Percentiles rank a stretch among this genome's conserved stretches.
Conservation (phyloP, 2,888 invertebrate species). For the Rhyacophila evoluta region DNA sequence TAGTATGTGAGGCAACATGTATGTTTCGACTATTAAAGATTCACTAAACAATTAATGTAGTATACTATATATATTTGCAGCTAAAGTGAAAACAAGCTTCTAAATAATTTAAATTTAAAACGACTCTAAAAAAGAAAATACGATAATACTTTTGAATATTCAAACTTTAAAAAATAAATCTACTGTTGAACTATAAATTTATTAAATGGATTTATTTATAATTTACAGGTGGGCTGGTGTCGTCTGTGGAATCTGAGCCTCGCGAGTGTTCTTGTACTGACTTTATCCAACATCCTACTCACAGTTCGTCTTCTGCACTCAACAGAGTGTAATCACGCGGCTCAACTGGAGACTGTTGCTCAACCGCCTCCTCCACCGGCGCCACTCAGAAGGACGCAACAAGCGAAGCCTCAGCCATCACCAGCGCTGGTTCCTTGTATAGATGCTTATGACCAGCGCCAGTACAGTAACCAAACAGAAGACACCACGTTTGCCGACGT, state of each 20-base stretch:
- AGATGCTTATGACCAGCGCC: constrained; percentile 51
- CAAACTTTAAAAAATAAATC: no score
- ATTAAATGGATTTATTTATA: no score
- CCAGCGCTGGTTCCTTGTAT: constrained; percentile 40
- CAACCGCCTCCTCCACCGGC: constrained; percentile 53
- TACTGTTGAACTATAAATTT: no score
- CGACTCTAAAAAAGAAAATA: no score
- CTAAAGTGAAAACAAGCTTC: no score
- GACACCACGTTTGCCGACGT: constrained; percentile 65
- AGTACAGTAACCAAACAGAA: constrained; percentile 52
- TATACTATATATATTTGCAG: no score
- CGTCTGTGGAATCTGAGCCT: constrained; percentile 79
- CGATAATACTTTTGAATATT: no score
- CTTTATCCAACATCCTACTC: constrained; percentile 74
- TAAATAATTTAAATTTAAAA: no score
- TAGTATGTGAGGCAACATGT: no score
- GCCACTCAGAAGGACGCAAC: constrained; percentile 52
- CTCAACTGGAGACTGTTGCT: constrained; percentile 53
- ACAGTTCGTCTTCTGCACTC: constrained; percentile 71
- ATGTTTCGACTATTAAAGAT: no score
- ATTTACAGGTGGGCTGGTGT: constrained; percentile 67
- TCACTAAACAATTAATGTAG: no score
- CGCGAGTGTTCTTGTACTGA: constrained; percentile 74
- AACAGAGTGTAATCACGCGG: constrained; percentile 61
- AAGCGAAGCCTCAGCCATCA: constrained; percentile 51